Percentiles rank a stretch among this genome's conserved stretches.
phyloP scores from a whole-genome alignment of 2,797 vertebrate species.

The Lepilemur septentrionalis region DNA sequence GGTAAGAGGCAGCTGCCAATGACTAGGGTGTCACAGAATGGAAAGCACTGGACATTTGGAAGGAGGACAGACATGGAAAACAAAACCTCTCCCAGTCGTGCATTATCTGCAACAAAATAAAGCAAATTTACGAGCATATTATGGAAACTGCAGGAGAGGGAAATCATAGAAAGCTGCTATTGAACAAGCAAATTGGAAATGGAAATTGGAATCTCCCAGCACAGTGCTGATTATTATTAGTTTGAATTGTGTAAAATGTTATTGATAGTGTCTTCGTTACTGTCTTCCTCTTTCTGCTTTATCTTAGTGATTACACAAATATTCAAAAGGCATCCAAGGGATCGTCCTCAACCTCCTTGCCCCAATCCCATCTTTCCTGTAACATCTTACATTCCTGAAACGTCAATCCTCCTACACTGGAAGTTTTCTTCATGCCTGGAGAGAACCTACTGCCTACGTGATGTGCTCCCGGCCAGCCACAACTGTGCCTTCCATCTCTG shows the following conservation, averaged over 20 bases:
- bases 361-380: not conserved
- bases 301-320: not conserved
- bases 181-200: slow-evolving; percentile 62
- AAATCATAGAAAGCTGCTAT: slow-evolving; percentile 42
- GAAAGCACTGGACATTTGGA: not conserved
- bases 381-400: slow-evolving; percentile 26
- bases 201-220: slow-evolving; percentile 44
- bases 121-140: slow-evolving; percentile 52
- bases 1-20: not conserved
- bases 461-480: not conserved
- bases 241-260: slow-evolving; percentile 11
- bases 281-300: slow-evolving; percentile 7
- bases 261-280: slow-evolving; percentile 39
- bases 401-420: not conserved
- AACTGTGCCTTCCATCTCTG: not conserved
- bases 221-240: not conserved
- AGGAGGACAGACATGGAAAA: not conserved
- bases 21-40: not conserved
- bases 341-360: not conserved
- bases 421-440: not conserved
- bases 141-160: slow-evolving; percentile 3
- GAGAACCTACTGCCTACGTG: not conserved
- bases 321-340: not conserved
- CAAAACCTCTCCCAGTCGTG: not conserved
- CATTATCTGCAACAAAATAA: slow-evolving; percentile 48